Base-by-base conservation (phyloP, 2,888 invertebrate species). In the Polia nebulosa region DNA sequence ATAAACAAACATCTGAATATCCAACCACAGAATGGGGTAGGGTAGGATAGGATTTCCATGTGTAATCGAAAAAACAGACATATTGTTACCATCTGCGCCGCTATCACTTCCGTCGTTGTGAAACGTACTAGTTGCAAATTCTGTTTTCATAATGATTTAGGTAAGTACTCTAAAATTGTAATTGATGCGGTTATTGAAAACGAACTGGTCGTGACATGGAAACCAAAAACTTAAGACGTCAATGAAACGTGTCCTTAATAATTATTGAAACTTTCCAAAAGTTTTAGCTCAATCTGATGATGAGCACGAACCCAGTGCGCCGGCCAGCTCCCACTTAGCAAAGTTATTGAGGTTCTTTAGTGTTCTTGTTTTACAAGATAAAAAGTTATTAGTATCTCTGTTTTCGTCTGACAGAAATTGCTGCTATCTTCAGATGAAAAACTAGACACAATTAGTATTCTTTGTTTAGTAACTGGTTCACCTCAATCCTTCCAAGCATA, bases 31-130 rank as follows among this genome's bases (percentile, higher is more conserved):
- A 45, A 2, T 47, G 7, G 25, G 25, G 15, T 15, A 15, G 25
- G 25, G 15, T 15, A 15, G 25, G 25, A 17, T 17, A 49, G 27
- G 25, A 44, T 17, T 13, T 66, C 22, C 34, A 45, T 11, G 13
- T 32, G 49, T 41, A n/a, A 22, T 55, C 13, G 25, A 41, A 3
- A 15, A 68, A 41, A 25, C 57, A 27, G 34, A 51, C 57, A 41
- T 17, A 41, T 11, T 39, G 20, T 6, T 3, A 3, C 20, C 47
- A 49, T 68, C 32, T 49, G 68, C 68, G 11, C 13, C 32, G 32
- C 25, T 41, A 68, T 41, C 69, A 27, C 34, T 15, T 34, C 11
- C 17, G 22, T 4, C 25, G 15, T n/a, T 17, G 20, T 3, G 22
- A 17, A 53, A 47, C 11, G 15, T n/a, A 45, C n/a, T 17, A 53